Conservation (phyloP, 1,140 invertebrate genomes). For the Epicauta chinensis region DNA sequence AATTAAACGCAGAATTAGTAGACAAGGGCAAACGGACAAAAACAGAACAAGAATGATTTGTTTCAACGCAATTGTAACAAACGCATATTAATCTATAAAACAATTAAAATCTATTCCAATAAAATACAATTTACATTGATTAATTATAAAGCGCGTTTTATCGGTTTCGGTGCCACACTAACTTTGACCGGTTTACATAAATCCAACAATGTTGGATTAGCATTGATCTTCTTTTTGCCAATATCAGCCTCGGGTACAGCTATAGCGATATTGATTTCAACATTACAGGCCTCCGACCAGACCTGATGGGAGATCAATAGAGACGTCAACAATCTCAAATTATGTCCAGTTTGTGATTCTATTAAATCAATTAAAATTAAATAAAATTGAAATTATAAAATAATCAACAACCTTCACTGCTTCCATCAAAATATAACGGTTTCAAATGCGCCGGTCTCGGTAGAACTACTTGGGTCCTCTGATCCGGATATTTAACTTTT, state of each 20-base stretch:
- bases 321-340: constrained; percentile 75
- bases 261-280: constrained; percentile 79
- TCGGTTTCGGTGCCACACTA: constrained; percentile 80
- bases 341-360: constrained; percentile 44
- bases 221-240: constrained; percentile 50
- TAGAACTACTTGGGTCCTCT: constrained; percentile 74
- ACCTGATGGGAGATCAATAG: constrained; percentile 85
- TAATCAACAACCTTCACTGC: constrained; percentile 28
- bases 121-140: neutral
- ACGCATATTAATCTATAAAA: no score
- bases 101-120: no score
- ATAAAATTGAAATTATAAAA: neutral
- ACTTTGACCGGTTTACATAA: constrained; percentile 85
- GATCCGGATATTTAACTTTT: constrained; percentile 88
- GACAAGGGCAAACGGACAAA: no score
- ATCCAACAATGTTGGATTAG: constrained; percentile 65
- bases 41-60: no score
- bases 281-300: constrained; percentile 82
- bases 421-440: constrained; percentile 43
- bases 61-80: no score
- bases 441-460: constrained; percentile 66
- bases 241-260: constrained; percentile 62
- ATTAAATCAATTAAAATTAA: constrained; percentile 3
- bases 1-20: no score
- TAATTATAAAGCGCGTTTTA: constrained; percentile 54